phyloP scores from a whole-genome alignment of 2,888 invertebrate species.

The Bruchidius siliquastri region DNA sequence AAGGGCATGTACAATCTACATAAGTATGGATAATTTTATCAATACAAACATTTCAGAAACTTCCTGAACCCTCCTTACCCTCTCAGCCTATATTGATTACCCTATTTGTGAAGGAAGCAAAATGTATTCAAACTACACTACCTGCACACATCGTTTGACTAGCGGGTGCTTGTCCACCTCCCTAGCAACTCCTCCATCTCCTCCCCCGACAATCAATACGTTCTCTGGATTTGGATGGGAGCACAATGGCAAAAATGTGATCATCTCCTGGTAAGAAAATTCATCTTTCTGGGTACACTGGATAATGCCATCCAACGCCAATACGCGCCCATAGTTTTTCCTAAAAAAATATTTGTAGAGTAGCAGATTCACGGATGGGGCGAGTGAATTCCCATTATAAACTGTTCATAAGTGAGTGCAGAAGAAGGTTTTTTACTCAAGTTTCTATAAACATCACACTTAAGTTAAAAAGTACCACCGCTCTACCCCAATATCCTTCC shows the following conservation, averaged over 20 bases:
- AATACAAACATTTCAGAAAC: no score
- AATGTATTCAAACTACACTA: slow-evolving; percentile 15
- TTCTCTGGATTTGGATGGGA: slow-evolving; percentile 86
- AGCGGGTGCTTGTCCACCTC: slow-evolving; percentile 90
- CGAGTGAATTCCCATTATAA: no score
- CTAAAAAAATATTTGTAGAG: slow-evolving; percentile 42
- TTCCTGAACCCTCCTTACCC: no score
- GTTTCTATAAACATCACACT: no score
- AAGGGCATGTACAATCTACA: no score
- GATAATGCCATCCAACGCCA: slow-evolving; percentile 93
- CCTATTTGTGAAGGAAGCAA: no score
- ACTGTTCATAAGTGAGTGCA: no score
- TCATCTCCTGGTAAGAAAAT: slow-evolving; percentile 98
- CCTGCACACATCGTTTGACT: slow-evolving; percentile 76
- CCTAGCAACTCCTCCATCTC: slow-evolving; percentile 95
- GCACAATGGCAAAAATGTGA: slow-evolving; percentile 87
- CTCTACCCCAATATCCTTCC: no score
- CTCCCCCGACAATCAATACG: slow-evolving; percentile 94
- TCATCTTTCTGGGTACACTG: slow-evolving; percentile 96
- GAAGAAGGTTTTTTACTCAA: no score
- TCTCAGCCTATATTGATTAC: no score
- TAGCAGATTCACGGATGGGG: neutral
- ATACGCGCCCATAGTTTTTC: slow-evolving; percentile 73
- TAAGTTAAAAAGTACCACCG: no score
- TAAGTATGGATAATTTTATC: no score